Evolutionary conservation across 2,113 vertebrate species (phyloP).

Genomic region (Herpailurus yagouaroundi): DNA sequence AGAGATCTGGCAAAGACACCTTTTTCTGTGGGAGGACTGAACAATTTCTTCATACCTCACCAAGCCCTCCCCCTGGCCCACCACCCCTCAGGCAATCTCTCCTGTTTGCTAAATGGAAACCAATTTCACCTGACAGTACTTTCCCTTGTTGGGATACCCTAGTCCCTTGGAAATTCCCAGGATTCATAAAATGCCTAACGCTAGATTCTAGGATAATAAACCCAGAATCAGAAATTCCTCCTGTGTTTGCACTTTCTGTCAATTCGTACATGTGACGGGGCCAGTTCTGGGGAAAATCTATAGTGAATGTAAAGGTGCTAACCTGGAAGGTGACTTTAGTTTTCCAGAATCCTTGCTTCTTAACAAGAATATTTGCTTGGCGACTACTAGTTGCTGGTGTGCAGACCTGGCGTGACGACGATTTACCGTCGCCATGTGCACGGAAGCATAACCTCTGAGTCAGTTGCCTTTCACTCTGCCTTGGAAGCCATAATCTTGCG

Average conservation of each 20-base stretch:
- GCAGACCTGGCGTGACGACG: background rate
- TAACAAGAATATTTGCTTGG: conserved; percentile 10
- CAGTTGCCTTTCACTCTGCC: background rate
- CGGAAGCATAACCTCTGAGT: background rate
- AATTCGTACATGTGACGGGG: background rate
- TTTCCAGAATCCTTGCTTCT: background rate
- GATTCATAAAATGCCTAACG: background rate
- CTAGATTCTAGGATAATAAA: background rate
- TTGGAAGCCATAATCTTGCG: background rate
- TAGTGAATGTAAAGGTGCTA: background rate
- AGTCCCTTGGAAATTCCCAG: conserved; percentile 38
- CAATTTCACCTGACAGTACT: background rate
- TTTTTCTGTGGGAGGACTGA: background rate
- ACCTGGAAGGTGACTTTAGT: background rate
- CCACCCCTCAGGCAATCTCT: background rate
- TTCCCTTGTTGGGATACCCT: background rate
- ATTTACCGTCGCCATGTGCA: background rate
- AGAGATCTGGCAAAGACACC: conserved; percentile 31
- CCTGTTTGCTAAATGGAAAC: conserved; percentile 1
- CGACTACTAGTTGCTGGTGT: background rate
- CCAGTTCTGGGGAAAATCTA: background rate
- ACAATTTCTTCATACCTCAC: background rate
- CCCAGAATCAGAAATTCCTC: background rate
- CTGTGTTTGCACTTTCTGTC: background rate
- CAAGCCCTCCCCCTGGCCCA: background rate